Conservation (phyloP, 2,797 vertebrate species). For the Pangasius larnaudii region DNA sequence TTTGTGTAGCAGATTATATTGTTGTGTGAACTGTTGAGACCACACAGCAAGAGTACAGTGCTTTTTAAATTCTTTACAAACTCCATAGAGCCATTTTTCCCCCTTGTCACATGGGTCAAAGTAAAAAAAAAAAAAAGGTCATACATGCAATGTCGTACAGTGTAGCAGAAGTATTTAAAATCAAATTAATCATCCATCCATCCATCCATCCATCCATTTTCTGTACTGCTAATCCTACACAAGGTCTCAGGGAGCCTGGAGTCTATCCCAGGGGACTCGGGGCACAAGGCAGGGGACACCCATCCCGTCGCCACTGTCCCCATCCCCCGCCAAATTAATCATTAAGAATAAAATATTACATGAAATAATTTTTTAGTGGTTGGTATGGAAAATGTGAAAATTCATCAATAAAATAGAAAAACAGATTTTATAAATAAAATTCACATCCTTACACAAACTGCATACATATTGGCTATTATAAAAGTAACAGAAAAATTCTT, state of each 20-base stretch:
- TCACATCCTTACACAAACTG: neutral
- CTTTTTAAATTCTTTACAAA: neutral
- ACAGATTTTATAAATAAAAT: neutral
- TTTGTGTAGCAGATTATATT: constrained; percentile 28
- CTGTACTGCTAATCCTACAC: too few species aligned
- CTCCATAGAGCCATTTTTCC: neutral
- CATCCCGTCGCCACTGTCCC: too few species aligned
- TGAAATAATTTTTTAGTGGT: too few species aligned
- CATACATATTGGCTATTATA: neutral
- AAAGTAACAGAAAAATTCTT: neutral
- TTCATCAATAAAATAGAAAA: neutral
- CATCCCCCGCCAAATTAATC: too few species aligned
- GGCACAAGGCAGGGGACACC: too few species aligned
- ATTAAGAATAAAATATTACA: too few species aligned
- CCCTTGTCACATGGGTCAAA: neutral
- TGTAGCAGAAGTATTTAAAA: neutral
- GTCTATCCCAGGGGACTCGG: too few species aligned
- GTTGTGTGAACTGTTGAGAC: constrained; percentile 5
- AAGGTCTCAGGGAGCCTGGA: too few species aligned
- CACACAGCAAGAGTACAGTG: constrained; percentile 14
- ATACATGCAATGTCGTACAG: neutral
- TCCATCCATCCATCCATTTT: too few species aligned
- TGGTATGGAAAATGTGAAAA: neutral
- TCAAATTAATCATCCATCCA: neutral
- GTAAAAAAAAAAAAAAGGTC: neutral